phyloP scores from a whole-genome alignment of 2,113 vertebrate species.

The Ophthalmolycus amberensis region DNA sequence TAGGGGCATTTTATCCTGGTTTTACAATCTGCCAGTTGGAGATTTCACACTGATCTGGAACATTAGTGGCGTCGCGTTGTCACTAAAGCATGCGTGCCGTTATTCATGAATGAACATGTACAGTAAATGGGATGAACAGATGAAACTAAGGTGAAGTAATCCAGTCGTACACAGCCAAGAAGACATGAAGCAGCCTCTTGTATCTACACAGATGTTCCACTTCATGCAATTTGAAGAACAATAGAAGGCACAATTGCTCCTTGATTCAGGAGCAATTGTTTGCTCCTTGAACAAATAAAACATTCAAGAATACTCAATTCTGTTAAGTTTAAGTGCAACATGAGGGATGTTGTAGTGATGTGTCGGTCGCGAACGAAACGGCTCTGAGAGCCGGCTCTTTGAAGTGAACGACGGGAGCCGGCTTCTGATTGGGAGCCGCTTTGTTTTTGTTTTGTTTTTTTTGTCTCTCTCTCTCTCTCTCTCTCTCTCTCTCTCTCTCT shows the following conservation, averaged over 20 bases:
- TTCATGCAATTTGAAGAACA: not conserved
- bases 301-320: too few relatives aligned
- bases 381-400: too few relatives aligned
- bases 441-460: too few relatives aligned
- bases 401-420: too few relatives aligned
- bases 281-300: too few relatives aligned
- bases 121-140: conserved; percentile 28
- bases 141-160: conserved; percentile 25
- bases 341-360: too few relatives aligned
- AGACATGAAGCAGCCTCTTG: not conserved
- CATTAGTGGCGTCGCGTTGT: conserved; percentile 24
- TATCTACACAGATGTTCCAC: conserved; percentile 5
- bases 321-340: too few relatives aligned
- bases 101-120: conserved; percentile 29
- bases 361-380: too few relatives aligned
- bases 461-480: too few relatives aligned
- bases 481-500: too few relatives aligned
- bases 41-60: conserved; percentile 29
- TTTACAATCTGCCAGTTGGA: conserved; percentile 24
- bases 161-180: not conserved
- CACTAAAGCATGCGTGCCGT: conserved; percentile 1
- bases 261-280: too few relatives aligned
- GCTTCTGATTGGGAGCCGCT: too few relatives aligned
- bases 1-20: conserved; percentile 35
- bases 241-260: not conserved